Base-by-base conservation (phyloP, 2,113 vertebrate genomes). In the Vidua chalybeata region DNA sequence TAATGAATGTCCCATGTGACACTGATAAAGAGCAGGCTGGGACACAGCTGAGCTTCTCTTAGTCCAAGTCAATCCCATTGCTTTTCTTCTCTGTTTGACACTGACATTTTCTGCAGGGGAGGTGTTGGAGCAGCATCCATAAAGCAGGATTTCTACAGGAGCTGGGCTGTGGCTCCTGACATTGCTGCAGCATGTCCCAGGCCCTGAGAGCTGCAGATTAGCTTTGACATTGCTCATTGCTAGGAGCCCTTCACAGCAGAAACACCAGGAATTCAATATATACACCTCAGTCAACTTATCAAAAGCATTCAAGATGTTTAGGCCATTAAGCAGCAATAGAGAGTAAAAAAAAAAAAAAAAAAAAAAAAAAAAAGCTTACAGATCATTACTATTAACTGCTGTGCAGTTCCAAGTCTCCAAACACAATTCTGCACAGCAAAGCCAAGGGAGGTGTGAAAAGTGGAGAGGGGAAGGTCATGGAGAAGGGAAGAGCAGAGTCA, bases 281-380 rank as follows among this genome's bases (percentile, higher is more conserved):
- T 49, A 52, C 58, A 91, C 93, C 54, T 95, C 90, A 76, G 81
- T 55, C 96, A 91, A 88, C 30, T 95, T 84, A 89, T 63, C 86
- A 78, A 59, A 95, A 87, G 54, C 20, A n/a, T 67, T 94, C 54
- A 83, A 92, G 55, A 91, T 55, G 81, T 87, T 93, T 92, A 91
- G 87, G 81, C 88, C 92, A 86, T 91, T 95, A 96, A 91, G 55
- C 88, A 90, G 88, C 84, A 86, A 75, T 16, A 82, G 77, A 89
- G 55, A 90, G 67, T 45, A 66, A 41, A 85, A 87, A 78, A 73
- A 75, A 35, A 84, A 80, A 84, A 41, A 10, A 71, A 77, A 11
- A 41, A 84, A 80, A 87, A 41, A 10, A 3, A 7, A 6, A 3
- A 24, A 74, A 80, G 49, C 48, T 75, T 48, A 46, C 69, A 52